Base-by-base conservation (phyloP, 2,797 vertebrate species). In the Onychomys torridus region DNA sequence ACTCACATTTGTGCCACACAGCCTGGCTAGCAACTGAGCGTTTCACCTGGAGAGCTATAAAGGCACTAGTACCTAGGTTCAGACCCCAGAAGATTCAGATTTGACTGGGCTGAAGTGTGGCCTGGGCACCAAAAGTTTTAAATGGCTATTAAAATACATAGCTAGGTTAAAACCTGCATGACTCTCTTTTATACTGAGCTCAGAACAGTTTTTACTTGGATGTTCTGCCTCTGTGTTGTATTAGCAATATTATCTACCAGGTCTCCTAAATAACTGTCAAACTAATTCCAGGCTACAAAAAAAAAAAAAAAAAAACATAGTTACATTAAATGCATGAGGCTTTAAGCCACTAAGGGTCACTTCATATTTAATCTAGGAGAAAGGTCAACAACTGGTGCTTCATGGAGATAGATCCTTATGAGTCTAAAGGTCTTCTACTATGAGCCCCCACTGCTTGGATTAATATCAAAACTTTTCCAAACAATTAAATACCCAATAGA, bases 391-490 rank as follows among this genome's bases (percentile, higher is more conserved):
- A 87, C 29, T 37, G 23, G 23, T 25, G 49, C 49, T 93, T 96
- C 57, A 32, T 29, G 19, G 61, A 32, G 92, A 52, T 92, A 32
- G 92, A 52, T 92, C 46, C 83, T 65, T 34, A 27, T 40, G n/a
- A 69, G 55, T 46, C 84, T 92, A 3, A 23, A 32, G 75, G 40
- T 86, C 83, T 84, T 85, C 55, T 57, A 97, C 61, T n/a, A 23
- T 21, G 14, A 87, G 25, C 61, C 14, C 17, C 37, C n/a, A 91
- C 7, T 59, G 46, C 40, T 86, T 94, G 90, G 83, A 87, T 77
- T 65, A 97, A 82, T n/a, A 96, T 73, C 86, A 93, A 94, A 79
- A 86, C 17, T 52, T 89, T 92, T 52, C 73, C 25, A 94, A 94
- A 91, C 40, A 97, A 85, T 93, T 83, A 93, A 95, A 94, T 84